These are phyloP conservation scores for Habroteleia sp. DNA, from an alignment of 2,888 invertebrate genomes.

Conservation along the genomic window DNA sequence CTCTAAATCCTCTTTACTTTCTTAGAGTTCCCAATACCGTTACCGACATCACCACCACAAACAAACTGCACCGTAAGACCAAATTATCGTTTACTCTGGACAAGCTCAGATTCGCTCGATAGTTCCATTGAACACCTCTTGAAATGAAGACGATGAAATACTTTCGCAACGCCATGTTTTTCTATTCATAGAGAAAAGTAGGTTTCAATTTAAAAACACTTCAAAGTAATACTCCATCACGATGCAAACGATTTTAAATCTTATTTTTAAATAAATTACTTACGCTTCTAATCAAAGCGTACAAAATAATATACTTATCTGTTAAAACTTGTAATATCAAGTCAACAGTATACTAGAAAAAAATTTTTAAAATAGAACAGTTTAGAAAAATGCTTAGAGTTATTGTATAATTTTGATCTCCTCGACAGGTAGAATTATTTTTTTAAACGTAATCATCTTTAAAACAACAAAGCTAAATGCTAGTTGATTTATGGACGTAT, in stretches of 20 bases:
- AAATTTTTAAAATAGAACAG: too few species aligned
- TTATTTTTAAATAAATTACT: slow-evolving; percentile 37
- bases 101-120: slow-evolving; percentile 58
- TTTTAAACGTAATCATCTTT: slow-evolving; percentile 55
- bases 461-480: slow-evolving; percentile 56
- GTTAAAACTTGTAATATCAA: slow-evolving; percentile 26
- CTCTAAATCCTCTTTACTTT: slow-evolving; percentile 64
- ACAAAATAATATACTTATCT: slow-evolving; percentile 23
- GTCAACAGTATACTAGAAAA: not conserved
- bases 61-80: slow-evolving; percentile 68
- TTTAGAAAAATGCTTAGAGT: too few species aligned
- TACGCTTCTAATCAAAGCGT: slow-evolving; percentile 3
- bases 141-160: slow-evolving; percentile 50
- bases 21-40: slow-evolving; percentile 50
- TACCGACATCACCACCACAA: slow-evolving; percentile 57
- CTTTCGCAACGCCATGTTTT: slow-evolving; percentile 33
- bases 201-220: slow-evolving; percentile 28
- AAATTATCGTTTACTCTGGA: slow-evolving; percentile 68
- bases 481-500: slow-evolving; percentile 59
- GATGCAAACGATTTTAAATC: not conserved
- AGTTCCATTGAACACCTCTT: slow-evolving; percentile 38
- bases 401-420: slow-evolving; percentile 53
- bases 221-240: slow-evolving; percentile 13
- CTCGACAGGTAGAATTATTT: slow-evolving; percentile 47
- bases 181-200: slow-evolving; percentile 10